These are phyloP conservation scores for Sesia bembeciformis DNA, from an alignment of 2,888 invertebrate species.

Conservation along the genomic window DNA sequence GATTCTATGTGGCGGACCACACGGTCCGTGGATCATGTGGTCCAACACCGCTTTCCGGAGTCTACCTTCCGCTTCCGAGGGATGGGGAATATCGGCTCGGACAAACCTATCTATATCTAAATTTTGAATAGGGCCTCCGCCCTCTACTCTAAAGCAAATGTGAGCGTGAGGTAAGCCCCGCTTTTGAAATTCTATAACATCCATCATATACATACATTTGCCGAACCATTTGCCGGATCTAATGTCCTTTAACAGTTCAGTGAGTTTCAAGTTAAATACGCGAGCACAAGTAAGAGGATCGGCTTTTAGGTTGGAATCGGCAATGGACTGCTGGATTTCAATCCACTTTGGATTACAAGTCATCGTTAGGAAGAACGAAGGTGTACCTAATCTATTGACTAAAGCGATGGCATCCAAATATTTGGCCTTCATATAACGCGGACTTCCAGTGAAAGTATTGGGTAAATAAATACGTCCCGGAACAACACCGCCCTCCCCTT, in stretches of 20 bases:
- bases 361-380: constrained; percentile 1
- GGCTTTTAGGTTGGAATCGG: not conserved
- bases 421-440: constrained; percentile 4
- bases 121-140: constrained; percentile 3
- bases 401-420: constrained; percentile 6
- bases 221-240: constrained; percentile 2
- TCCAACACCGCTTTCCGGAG: constrained; percentile 1
- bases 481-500: constrained; percentile 1
- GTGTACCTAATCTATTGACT: constrained; percentile 4
- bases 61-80: not conserved
- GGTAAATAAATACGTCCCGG: constrained; percentile 4
- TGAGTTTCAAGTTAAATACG: not conserved
- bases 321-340: constrained; percentile 2
- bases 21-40: constrained; percentile 9
- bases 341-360: constrained; percentile 4
- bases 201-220: constrained; percentile 2
- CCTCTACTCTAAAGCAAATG: constrained; percentile 3
- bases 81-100: constrained; percentile 1
- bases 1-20: constrained; percentile 3
- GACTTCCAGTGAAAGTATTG: constrained; percentile 4
- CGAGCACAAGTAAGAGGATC: not conserved
- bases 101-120: constrained; percentile 5
- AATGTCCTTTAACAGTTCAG: not conserved
- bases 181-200: constrained; percentile 7
- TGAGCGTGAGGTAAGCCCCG: constrained; percentile 3